Conservation (phyloP, 1,140 invertebrate genomes). For the Metaphire vulgaris region DNA sequence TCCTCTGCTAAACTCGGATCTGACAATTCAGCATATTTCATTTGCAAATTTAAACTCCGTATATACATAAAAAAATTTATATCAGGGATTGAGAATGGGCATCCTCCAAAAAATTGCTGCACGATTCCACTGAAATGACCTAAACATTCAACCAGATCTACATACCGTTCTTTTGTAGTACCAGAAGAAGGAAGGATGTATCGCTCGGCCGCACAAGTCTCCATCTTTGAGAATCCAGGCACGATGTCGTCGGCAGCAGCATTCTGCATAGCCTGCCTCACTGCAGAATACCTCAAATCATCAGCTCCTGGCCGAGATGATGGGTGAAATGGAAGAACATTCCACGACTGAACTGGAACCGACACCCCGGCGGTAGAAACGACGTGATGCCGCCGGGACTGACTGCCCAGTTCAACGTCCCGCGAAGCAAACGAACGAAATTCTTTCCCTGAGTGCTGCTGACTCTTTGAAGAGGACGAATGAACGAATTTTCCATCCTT, state of each 20-base stretch:
- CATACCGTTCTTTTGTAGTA: too few species aligned
- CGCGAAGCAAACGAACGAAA: not conserved
- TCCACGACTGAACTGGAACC: not conserved
- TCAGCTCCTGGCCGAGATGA: not conserved
- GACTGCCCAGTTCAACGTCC: not conserved
- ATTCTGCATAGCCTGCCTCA: not conserved
- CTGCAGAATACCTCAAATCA: not conserved
- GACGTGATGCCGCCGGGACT: not conserved
- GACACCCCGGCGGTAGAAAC: not conserved
- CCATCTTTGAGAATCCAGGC: not conserved
- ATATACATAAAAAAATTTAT: too few species aligned
- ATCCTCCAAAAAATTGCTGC: too few species aligned
- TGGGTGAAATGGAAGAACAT: not conserved
- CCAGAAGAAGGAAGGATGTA: not conserved
- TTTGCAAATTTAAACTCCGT: too few species aligned
- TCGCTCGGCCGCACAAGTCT: not conserved
- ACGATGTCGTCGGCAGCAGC: not conserved
- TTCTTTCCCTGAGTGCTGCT: not conserved
- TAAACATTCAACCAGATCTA: too few species aligned
- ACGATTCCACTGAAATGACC: too few species aligned
- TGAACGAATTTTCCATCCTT: not conserved
- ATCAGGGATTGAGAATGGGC: too few species aligned
- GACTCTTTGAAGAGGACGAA: not conserved
- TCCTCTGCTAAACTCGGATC: too few species aligned
- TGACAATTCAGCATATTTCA: too few species aligned